phyloP scores from a whole-genome alignment of 2,797 vertebrate genomes.

The Eulemur coronatus region DNA sequence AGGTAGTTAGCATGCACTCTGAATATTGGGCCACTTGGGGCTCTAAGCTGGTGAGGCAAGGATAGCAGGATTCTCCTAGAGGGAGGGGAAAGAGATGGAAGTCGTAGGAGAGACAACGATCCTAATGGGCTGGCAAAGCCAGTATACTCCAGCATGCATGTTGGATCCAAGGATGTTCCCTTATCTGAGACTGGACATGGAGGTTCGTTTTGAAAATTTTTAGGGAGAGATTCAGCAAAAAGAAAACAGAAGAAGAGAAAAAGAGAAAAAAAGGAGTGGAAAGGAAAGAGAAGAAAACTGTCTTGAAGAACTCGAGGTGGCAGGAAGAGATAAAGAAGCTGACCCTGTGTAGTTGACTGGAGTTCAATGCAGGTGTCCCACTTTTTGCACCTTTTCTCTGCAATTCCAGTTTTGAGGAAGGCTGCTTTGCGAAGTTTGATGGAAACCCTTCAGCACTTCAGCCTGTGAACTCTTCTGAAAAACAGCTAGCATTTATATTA shows the following conservation, averaged over 20 bases:
- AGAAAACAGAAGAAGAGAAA: background rate
- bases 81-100: background rate
- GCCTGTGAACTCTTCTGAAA: background rate
- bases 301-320: background rate
- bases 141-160: background rate
- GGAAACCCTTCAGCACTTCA: background rate
- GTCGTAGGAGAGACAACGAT: background rate
- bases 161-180: background rate
- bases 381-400: background rate
- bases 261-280: too few species aligned
- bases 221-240: background rate
- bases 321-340: background rate
- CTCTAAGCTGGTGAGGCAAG: background rate
- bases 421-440: background rate
- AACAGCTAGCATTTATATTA: background rate
- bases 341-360: background rate
- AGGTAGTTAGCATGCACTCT: background rate
- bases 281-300: background rate
- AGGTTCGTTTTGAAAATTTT: background rate
- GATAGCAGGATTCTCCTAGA: background rate
- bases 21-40: background rate
- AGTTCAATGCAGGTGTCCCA: background rate
- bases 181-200: background rate
- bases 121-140: background rate
- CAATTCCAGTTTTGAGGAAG: background rate